These are phyloP conservation scores for Fragum fragum DNA, from an alignment of 2,888 invertebrate species.

Conservation along the genomic window DNA sequence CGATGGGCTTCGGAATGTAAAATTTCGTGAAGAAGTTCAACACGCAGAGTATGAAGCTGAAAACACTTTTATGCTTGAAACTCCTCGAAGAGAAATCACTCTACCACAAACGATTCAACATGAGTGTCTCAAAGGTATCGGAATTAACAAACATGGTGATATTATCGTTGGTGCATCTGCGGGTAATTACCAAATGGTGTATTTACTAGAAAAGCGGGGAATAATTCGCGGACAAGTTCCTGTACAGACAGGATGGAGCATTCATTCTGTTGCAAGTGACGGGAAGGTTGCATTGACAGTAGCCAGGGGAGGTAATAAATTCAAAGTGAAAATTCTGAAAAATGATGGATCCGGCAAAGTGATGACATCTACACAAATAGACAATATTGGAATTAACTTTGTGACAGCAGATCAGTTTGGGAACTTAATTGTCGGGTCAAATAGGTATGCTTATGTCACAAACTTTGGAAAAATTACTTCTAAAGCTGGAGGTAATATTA, in stretches of 20 bases:
- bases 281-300: conserved; percentile 79
- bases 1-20: conserved; percentile 70
- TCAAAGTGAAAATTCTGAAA: conserved; percentile 79
- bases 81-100: conserved; percentile 71
- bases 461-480: conserved; percentile 74
- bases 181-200: conserved; percentile 72
- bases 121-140: conserved; percentile 80
- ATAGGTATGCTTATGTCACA: conserved; percentile 75
- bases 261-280: conserved; percentile 79
- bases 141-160: conserved; percentile 76
- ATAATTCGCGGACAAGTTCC: conserved; percentile 79
- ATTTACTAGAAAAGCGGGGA: conserved; percentile 80
- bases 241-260: conserved; percentile 76
- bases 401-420: conserved; percentile 75
- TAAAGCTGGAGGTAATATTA: conserved; percentile 80
- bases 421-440: conserved; percentile 78
- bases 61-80: conserved; percentile 70
- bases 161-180: conserved; percentile 78
- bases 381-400: conserved; percentile 80
- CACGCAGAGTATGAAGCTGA: conserved; percentile 67
- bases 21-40: conserved; percentile 70
- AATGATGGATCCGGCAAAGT: conserved; percentile 76
- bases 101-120: conserved; percentile 77
- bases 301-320: conserved; percentile 80
- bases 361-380: conserved; percentile 76